Base-by-base conservation (phyloP, 1,140 invertebrate genomes). In the Bombus impatiens region DNA sequence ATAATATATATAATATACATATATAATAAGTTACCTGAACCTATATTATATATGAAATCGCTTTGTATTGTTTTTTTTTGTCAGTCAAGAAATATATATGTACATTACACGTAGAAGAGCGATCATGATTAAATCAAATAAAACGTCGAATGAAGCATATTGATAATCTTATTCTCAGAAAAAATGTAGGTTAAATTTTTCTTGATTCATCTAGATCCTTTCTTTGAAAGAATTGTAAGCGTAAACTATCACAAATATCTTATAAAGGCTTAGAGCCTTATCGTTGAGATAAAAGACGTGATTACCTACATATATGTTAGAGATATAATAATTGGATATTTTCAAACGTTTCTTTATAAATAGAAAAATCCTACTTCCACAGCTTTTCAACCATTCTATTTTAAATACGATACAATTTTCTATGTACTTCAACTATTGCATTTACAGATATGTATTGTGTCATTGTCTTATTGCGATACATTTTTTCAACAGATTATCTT, bases 261-360 rank as follows among this genome's bases (percentile, higher is more conserved):
- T 37, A 8, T 28, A 47, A 53, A 22, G n/a, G 44, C 42, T 80
- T 4, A 35, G 1, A 40, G 2, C 3, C 44, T 83, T 72, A 59
- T 78, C 59, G 18, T 8, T 18, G 12, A 77, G 62, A 84, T 87
- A 76, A 88, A 87, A 44, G 32, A 37, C 18, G 8, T 2, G 65
- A 80, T 80, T 80, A 80, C 44, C 47, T 53, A 53, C 18, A 53
- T 53, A 53, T 53, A 35, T 47, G 15, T 47, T 18, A 3, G n/a
- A 80, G 42, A 53, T 80, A 80, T 35, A 37, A 47, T 80, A 44
- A 37, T 40, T 35, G 10, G 10, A 80, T 44, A 80, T 70, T 44
- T 80, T 80, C 12, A 44, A 80, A 53, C 15, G 15, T 44, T 67
- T 42, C 28, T 44, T 65, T 44, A 47, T 47, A 47, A 18, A 44